These are phyloP conservation scores for Scaptodrosophila latifasciaeformis DNA, from an alignment of 2,888 invertebrate genomes.

Conservation along the genomic window DNA sequence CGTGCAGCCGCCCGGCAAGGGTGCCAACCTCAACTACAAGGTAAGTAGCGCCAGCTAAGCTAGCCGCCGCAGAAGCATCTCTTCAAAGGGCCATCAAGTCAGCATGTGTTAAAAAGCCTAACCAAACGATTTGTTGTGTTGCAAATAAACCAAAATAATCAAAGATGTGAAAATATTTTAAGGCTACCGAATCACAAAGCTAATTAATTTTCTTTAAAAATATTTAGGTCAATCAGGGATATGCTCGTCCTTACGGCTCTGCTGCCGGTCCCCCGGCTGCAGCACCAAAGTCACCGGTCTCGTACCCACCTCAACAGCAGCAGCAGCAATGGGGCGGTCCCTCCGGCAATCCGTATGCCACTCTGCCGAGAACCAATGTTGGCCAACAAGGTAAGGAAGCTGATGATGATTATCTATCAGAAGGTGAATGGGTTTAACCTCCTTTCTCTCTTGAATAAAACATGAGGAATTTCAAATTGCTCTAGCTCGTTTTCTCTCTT, in stretches of 20 bases:
- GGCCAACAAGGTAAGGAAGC: slow-evolving; percentile 75
- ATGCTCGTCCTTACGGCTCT: slow-evolving; percentile 73
- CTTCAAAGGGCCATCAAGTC: too few species aligned
- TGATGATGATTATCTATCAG: slow-evolving; percentile 59
- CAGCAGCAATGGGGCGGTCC: slow-evolving; percentile 53
- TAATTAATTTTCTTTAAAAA: too few species aligned
- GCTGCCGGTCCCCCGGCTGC: slow-evolving; percentile 53
- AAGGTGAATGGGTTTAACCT: slow-evolving; percentile 69
- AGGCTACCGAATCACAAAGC: too few species aligned
- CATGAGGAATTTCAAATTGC: too few species aligned
- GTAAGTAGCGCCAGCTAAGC: slow-evolving; percentile 51
- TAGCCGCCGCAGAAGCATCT: background rate
- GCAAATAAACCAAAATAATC: too few species aligned
- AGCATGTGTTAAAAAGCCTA: too few species aligned
- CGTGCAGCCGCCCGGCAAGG: slow-evolving; percentile 75
- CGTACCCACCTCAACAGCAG: slow-evolving; percentile 71
- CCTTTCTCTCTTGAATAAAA: too few species aligned
- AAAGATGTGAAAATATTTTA: too few species aligned
- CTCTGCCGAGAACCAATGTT: slow-evolving; percentile 72
- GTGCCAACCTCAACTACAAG: slow-evolving; percentile 69
- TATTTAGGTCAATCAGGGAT: slow-evolving; percentile 72
- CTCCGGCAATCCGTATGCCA: slow-evolving; percentile 71
- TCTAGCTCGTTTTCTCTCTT: too few species aligned
- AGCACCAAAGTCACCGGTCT: slow-evolving; percentile 71
- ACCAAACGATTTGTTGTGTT: too few species aligned